Base-by-base conservation (phyloP, 2,888 invertebrate genomes). In the Watsonalla binaria region DNA sequence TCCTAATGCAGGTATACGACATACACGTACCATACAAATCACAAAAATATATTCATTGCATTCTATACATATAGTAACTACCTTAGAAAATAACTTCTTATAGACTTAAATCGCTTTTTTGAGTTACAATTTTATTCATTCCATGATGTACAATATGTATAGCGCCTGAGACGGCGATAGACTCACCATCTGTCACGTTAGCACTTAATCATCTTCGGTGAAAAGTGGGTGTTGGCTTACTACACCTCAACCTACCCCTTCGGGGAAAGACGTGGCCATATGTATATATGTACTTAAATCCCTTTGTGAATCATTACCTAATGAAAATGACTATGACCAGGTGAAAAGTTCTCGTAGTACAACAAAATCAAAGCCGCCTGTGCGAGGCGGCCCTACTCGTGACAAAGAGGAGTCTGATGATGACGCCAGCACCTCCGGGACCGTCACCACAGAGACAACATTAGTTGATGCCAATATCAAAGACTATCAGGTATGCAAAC, bases 381-480 rank as follows among this genome's bases (percentile, higher is more conserved):
- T 69, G 24, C 72, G 86, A 55, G 91, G 91, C 0, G 91, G 91
- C 0, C 91, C 91, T 0, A 60, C 80, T 0, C 80, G 80, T 8
- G 90, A 90, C 6, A 85, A 76, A 51, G 90, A 91, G 1, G 91
- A 90, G 47, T 91, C 91, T 0, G 93, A 93, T 56, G 93, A 93
- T 57, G 91, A 91, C 14, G 74, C 86, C 33, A 92, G 92, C 62
- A 87, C 87, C 14, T 79, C 91, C 1, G 88, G 90, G 5, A 94
- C 95, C 0, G 92, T 93, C 62, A 94, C 94, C 47, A 95, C 95
- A 0, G 95, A 95, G 49, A 92, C 93, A 0, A 95, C 95, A 15
- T 84, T 95, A 5, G 91, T 93, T 0, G 93, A 92, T 56, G 80
- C 86, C 15, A 92, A 92, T 63, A 92, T 92, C 66, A 93, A 86